phyloP scores from a whole-genome alignment of 2,113 vertebrate genomes.

The Proterorhinus semilunaris region DNA sequence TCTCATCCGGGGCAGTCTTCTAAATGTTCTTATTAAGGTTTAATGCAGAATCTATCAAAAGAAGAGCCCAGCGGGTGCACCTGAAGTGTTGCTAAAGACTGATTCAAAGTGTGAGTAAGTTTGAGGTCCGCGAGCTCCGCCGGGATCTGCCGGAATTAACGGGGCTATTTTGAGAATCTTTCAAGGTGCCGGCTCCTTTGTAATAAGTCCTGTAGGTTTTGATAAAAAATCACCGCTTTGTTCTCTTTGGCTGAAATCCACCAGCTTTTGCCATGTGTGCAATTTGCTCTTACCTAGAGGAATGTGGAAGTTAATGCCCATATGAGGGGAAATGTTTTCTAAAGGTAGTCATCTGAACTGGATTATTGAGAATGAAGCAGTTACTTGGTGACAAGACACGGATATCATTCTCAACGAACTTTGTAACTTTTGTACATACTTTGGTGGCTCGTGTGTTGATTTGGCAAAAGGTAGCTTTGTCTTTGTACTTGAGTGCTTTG shows the following conservation, averaged over 20 bases:
- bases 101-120: neutral
- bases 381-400: too few species aligned
- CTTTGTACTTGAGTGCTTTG: too few species aligned
- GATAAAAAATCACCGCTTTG: constrained; percentile 3
- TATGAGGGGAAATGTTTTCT: too few species aligned
- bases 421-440: too few species aligned
- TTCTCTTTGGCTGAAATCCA: neutral
- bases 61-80: neutral
- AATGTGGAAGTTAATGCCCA: neutral
- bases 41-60: constrained; percentile 8
- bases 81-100: neutral
- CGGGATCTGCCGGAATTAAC: neutral
- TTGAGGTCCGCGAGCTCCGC: neutral
- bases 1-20: neutral
- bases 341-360: too few species aligned
- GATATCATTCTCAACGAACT: too few species aligned
- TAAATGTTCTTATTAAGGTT: constrained; percentile 17
- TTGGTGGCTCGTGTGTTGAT: too few species aligned
- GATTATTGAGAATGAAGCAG: too few species aligned
- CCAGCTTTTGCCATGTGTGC: neutral
- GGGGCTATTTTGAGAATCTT: neutral
- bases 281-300: neutral
- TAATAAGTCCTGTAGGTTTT: neutral
- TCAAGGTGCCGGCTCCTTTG: neutral
- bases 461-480: too few species aligned